Conservation (phyloP, 2,888 invertebrate genomes). For the Atherix ibis region DNA sequence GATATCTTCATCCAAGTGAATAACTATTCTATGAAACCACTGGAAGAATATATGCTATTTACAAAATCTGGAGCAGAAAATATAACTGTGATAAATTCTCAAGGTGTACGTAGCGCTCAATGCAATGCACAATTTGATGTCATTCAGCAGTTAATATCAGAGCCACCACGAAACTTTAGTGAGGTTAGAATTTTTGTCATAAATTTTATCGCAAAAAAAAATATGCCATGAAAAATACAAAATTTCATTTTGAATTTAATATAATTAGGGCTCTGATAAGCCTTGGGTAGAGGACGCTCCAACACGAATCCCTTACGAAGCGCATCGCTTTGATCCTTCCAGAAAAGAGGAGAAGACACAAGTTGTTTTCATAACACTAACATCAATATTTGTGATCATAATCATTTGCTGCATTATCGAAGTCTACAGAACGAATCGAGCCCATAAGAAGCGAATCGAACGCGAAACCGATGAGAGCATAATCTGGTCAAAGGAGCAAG, state of each 20-base stretch:
- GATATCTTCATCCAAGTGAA: slow-evolving; percentile 78
- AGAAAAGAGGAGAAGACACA: slow-evolving; percentile 66
- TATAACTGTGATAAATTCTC: slow-evolving; percentile 72
- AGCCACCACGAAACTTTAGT: slow-evolving; percentile 42
- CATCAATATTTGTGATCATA: slow-evolving; percentile 55
- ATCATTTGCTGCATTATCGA: slow-evolving; percentile 54
- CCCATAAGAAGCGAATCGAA: slow-evolving; percentile 54
- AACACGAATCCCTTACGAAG: slow-evolving; percentile 55
- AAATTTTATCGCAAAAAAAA: background rate
- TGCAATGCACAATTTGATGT: slow-evolving; percentile 66
- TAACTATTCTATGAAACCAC: slow-evolving; percentile 64
- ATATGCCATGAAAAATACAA: background rate
- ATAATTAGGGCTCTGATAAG: slow-evolving; percentile 51
- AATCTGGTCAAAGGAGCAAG: slow-evolving; percentile 56
- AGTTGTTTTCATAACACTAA: slow-evolving; percentile 64
- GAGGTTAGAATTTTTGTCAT: slow-evolving; percentile 30
- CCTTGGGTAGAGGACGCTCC: slow-evolving; percentile 78
- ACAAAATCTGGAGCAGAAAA: slow-evolving; percentile 70
- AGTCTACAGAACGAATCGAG: slow-evolving; percentile 60
- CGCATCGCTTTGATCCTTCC: slow-evolving; percentile 54
- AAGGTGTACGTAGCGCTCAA: slow-evolving; percentile 71
- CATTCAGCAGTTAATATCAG: slow-evolving; percentile 39
- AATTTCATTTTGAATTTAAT: slow-evolving; percentile 4
- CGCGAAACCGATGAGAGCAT: slow-evolving; percentile 63
- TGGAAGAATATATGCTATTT: slow-evolving; percentile 86